phyloP scores from a whole-genome alignment of 2,113 vertebrate species.

The Phaethon lepturus region DNA sequence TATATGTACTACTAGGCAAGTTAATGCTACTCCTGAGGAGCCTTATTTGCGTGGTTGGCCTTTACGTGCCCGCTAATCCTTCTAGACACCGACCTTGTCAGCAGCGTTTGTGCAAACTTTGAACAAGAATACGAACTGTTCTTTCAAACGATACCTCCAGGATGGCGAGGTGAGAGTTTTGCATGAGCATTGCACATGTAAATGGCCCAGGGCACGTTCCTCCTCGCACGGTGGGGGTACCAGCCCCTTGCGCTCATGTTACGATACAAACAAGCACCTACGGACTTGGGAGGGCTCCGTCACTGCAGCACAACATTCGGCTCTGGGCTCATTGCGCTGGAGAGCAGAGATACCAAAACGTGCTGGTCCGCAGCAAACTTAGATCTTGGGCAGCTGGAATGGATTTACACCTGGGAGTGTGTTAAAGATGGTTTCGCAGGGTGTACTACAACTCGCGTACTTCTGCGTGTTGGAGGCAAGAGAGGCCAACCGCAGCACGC shows the following conservation, averaged over 20 bases:
- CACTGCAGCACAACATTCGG: neutral
- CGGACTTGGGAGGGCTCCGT: accelerated
- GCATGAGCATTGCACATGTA: neutral
- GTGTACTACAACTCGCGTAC: neutral
- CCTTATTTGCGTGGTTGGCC: conserved; percentile 12
- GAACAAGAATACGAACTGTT: neutral
- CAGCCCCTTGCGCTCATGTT: neutral
- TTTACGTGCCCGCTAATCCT: conserved; percentile 48
- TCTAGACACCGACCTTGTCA: conserved; percentile 35
- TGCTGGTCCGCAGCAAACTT: neutral
- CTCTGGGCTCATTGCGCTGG: accelerated
- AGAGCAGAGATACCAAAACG: neutral
- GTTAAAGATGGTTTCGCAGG: neutral
- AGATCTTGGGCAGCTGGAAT: neutral
- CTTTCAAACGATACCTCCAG: neutral
- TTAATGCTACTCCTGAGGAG: neutral
- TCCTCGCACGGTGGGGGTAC: neutral
- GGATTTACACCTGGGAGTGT: neutral
- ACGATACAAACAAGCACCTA: neutral
- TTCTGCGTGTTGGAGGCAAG: neutral
- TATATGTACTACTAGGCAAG: neutral
- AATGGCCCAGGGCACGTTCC: neutral
- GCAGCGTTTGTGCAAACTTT: conserved; percentile 33
- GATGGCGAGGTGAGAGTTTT: neutral
- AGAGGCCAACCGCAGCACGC: neutral